phyloP scores from a whole-genome alignment of 2,113 vertebrate species.

The human (Homo sapiens) region DNA sequence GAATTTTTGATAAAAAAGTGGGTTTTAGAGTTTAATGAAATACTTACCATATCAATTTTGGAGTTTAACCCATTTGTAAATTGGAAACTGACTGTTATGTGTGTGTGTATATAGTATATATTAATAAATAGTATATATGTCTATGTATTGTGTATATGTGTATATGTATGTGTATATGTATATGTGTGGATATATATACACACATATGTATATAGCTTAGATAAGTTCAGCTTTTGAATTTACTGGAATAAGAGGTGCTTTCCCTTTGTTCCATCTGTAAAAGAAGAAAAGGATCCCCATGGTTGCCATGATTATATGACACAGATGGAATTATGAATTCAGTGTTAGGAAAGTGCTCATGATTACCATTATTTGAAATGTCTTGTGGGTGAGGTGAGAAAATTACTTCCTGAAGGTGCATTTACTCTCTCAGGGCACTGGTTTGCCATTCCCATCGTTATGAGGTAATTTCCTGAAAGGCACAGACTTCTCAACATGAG shows the following conservation, averaged over 20 bases:
- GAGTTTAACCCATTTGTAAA: not conserved
- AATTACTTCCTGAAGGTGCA: conserved; percentile 21
- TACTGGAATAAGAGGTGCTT: not conserved
- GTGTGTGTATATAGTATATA: not conserved
- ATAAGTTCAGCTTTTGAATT: not conserved
- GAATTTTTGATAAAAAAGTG: not conserved
- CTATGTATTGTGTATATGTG: not conserved
- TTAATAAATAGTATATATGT: too few species aligned
- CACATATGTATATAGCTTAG: not conserved
- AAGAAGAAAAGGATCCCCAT: not conserved
- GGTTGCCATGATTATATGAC: not conserved
- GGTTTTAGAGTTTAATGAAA: not conserved
- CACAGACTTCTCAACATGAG: not conserved
- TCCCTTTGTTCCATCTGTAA: not conserved
- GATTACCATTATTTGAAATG: conserved; percentile 48
- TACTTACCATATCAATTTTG: not conserved
- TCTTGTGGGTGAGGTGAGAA: not conserved
- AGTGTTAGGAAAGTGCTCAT: not conserved
- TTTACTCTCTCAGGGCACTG: conserved; percentile 18
- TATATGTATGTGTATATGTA: not conserved
- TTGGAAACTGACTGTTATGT: not conserved
- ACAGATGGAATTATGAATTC: not conserved
- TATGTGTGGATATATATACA: not conserved
- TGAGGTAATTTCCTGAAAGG: conserved; percentile 49
- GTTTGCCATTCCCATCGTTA: not conserved